Evolutionary conservation across 2,113 vertebrate species (phyloP).

Genomic region (Hippopotamus amphibius): DNA sequence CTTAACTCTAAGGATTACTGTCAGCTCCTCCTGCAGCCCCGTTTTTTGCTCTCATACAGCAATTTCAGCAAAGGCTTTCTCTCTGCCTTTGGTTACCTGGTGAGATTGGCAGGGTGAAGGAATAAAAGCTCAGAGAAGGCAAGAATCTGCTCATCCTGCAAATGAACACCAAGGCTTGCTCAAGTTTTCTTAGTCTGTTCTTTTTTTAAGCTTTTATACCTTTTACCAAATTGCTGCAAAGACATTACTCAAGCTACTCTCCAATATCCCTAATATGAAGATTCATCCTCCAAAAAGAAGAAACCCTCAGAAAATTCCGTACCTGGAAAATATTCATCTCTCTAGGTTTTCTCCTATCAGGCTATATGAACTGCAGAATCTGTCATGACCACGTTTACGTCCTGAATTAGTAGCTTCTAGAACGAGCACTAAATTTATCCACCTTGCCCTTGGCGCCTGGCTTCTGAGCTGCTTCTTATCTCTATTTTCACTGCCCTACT

Average conservation of each 20-base stretch:
- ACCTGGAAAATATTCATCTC: not conserved
- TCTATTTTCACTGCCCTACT: conserved; percentile 11
- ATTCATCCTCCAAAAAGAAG: not conserved
- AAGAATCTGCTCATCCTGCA: not conserved
- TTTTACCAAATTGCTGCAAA: not conserved
- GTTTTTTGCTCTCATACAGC: not conserved
- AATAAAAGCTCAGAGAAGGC: not conserved
- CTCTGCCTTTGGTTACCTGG: not conserved
- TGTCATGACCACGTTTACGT: not conserved
- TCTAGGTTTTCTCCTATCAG: not conserved
- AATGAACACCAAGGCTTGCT: not conserved
- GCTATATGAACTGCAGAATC: not conserved
- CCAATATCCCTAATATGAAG: not conserved
- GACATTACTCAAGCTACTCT: not conserved
- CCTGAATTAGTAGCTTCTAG: not conserved
- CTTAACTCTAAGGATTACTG: fast-evolving
- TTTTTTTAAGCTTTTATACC: not conserved
- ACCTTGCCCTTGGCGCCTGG: not conserved
- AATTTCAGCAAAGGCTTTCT: not conserved
- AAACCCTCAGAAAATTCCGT: not conserved
- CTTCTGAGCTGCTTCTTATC: not conserved
- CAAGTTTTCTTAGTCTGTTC: not conserved
- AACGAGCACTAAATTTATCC: not conserved
- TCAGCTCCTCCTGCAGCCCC: fast-evolving
- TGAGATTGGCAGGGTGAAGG: not conserved